Percentiles rank a stretch among this genome's conserved stretches.
Conservation (phyloP, 37 sponge, comb jelly and placozoan species). For the Aplysina aerophoba region DNA sequence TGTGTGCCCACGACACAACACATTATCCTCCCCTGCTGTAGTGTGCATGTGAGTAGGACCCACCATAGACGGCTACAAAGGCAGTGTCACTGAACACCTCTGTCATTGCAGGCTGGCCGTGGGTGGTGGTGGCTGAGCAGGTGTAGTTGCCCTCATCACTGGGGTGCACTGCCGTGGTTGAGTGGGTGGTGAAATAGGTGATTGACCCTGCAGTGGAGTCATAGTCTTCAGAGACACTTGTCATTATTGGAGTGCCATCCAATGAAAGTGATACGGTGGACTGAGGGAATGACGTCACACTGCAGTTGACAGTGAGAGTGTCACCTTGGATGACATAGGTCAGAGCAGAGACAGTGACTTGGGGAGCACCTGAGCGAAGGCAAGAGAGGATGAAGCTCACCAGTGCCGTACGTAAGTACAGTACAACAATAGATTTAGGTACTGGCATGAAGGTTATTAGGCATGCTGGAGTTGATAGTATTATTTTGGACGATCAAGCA, state of each 20-base stretch:
- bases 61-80: no score
- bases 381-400: background rate
- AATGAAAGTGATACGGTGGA: background rate
- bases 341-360: constrained; percentile 7
- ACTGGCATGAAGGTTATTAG: no score
- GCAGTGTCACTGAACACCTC: no score
- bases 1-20: no score
- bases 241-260: background rate
- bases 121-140: background rate
- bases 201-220: background rate
- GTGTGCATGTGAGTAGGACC: no score
- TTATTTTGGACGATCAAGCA: no score
- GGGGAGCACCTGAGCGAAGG: constrained; percentile 9
- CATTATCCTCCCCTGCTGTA: no score
- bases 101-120: background rate
- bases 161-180: background rate
- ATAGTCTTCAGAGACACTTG: background rate
- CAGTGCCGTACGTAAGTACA: background rate
- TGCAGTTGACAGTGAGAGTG: constrained; percentile 17
- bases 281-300: constrained; percentile 5
- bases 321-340: background rate
- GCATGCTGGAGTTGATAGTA: no score
- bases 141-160: constrained; percentile 33
- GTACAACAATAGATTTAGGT: no score
- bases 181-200: no score